Conservation (phyloP, 2,797 vertebrate genomes). For the Platyrinchus mystaceus region DNA sequence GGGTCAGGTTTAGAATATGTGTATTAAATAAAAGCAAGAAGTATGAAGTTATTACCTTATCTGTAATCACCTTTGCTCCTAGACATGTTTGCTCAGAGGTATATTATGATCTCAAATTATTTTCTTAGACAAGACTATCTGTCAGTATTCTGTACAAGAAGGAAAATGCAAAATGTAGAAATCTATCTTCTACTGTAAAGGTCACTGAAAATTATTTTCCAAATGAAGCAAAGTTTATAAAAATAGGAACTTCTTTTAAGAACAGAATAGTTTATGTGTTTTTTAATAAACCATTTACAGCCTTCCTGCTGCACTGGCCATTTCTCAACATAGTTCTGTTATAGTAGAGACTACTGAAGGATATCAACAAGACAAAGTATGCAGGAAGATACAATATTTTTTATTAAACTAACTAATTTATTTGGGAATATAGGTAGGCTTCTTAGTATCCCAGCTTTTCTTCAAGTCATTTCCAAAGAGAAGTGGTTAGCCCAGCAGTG, state of each 20-base stretch:
- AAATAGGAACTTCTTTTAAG: neutral
- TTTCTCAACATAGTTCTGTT: neutral
- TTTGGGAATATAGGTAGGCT: neutral
- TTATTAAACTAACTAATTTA: neutral
- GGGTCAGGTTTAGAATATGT: neutral
- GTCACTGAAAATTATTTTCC: neutral
- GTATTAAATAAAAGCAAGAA: neutral
- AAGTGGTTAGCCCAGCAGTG: neutral
- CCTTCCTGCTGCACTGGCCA: neutral
- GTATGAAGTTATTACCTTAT: neutral
- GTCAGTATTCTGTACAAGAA: neutral
- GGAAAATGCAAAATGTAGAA: neutral
- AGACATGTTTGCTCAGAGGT: neutral
- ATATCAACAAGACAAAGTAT: neutral
- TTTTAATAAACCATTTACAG: neutral
- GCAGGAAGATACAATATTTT: neutral
- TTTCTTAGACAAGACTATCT: neutral
- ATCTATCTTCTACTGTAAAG: neutral
- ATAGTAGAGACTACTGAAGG: neutral
- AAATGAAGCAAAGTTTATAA: neutral
- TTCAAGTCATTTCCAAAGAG: neutral
- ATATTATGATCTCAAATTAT: neutral
- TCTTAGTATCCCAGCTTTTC: neutral
- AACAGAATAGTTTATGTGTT: neutral
- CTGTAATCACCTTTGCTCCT: neutral